phyloP scores from a whole-genome alignment of 2,797 vertebrate genomes.

The Pelobates cultripes region DNA sequence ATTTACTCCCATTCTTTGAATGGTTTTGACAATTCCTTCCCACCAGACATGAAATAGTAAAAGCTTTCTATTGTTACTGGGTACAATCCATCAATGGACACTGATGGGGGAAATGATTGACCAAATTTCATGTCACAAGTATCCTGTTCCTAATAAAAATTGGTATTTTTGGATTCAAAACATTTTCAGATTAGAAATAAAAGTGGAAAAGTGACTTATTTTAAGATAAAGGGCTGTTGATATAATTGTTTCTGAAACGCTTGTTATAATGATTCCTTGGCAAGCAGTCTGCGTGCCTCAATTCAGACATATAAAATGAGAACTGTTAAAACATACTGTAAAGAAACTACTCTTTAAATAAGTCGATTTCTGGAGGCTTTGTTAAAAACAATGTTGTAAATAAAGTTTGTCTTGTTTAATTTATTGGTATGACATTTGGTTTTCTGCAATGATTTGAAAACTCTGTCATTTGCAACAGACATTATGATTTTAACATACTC shows the following conservation, averaged over 20 bases:
- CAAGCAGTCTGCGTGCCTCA: neutral
- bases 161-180: slow-evolving; percentile 29
- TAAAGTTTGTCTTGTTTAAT: neutral
- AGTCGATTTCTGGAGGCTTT: too few species aligned
- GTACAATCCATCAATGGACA: slow-evolving; percentile 38
- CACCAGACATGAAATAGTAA: slow-evolving; percentile 25
- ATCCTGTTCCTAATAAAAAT: slow-evolving; percentile 44
- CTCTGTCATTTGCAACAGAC: too few species aligned
- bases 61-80: slow-evolving; percentile 48
- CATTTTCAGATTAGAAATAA: slow-evolving; percentile 22
- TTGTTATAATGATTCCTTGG: slow-evolving; percentile 29
- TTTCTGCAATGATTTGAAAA: too few species aligned
- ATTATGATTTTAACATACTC: too few species aligned
- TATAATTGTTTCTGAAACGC: slow-evolving; percentile 34
- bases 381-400: neutral
- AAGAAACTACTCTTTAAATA: neutral
- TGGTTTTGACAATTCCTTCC: neutral
- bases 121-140: slow-evolving; percentile 45
- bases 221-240: slow-evolving; percentile 30
- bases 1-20: slow-evolving; percentile 2
- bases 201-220: slow-evolving; percentile 48
- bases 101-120: slow-evolving; percentile 44
- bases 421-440: too few species aligned
- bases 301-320: neutral
- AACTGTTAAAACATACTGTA: slow-evolving; percentile 7